Evolutionary conservation across 2,797 vertebrate genomes (phyloP).

Genomic region (Ambastaia sidthimunki): DNA sequence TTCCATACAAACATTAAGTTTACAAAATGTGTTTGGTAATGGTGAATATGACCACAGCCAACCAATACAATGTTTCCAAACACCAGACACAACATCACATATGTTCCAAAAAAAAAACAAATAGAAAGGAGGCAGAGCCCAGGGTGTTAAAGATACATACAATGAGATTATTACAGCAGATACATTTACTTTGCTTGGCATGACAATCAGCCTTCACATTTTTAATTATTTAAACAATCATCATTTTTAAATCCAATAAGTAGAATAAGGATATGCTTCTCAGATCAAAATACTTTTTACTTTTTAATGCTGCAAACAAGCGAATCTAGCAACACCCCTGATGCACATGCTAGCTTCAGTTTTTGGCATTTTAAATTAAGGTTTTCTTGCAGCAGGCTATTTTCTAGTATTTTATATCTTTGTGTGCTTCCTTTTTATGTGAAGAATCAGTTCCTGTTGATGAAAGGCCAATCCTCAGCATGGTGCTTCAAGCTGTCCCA

Average conservation of each 20-base stretch:
- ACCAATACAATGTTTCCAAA: no score
- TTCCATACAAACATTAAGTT: background rate
- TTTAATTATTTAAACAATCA: background rate
- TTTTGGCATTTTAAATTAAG: slow-evolving; percentile 21
- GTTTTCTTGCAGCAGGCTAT: slow-evolving; percentile 29
- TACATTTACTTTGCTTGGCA: no score
- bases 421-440: slow-evolving; percentile 23
- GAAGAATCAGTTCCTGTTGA: slow-evolving; percentile 16
- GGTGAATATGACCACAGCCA: background rate
- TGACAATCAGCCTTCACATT: background rate
- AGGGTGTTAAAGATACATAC: no score
- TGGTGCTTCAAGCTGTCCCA: background rate
- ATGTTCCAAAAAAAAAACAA: no score
- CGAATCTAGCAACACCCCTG: background rate
- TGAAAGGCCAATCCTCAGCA: slow-evolving; percentile 27
- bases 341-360: slow-evolving; percentile 1
- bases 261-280: background rate
- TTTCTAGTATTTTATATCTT: slow-evolving; percentile 13
- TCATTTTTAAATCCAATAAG: background rate
- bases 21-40: background rate
- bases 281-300: background rate
- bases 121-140: no score
- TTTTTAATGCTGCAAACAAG: background rate
- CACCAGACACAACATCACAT: no score
- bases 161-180: no score